Evolutionary conservation across 2,113 vertebrate genomes (phyloP), one percentile per base, ranked within the genome.

Genomic region (Bufo gargarizans): DNA sequence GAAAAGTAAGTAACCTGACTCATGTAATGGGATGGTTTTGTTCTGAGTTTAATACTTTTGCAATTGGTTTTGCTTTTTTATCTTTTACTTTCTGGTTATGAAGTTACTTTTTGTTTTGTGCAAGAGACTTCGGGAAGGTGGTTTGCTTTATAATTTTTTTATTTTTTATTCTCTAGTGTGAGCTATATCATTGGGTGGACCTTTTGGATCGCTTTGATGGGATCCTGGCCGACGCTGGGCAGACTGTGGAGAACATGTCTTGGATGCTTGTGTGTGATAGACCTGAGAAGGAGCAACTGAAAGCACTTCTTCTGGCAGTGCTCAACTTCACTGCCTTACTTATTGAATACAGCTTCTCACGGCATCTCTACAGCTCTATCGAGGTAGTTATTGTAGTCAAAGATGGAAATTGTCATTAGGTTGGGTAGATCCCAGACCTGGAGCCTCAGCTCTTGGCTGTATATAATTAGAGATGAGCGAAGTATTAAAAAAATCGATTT

Each of bases 151-250:
- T 58, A 8, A 58, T 58, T 33, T 33, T 33, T 33, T 33, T 33
- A n/a, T 33, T 13, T 58, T 71, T 8, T 20, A 7, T 43, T 86
- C 47, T 88, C 1, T 90, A 99, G 97, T 98, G 98, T 88, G 98
- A 99, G 94, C 94, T 99, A 88, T 99, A 99, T 95, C 97, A 98
- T 91, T 99, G 98, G 98, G 98, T 99, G 92, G 98, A 99, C 91
- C 94, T 99, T 12, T 93, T 99, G 92, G 98, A 99, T 90, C 97
- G 97, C 88, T 99, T 99, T 49, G 97, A 99, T 94, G 97, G 97
- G 76, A 96, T 99, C 91, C 94, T 99, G 84, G 97, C 97, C 77
- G 97, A 99, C 87, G 98, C 97, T 12, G 97, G 98, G 47, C 97
- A 98, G 90, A 97, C 97, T 0, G 97, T 99, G 93, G 98, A 99